Percentiles rank a stretch among this genome's conserved stretches.
phyloP scores from a whole-genome alignment of 2,888 invertebrate genomes.

The Orthosia gothica region DNA sequence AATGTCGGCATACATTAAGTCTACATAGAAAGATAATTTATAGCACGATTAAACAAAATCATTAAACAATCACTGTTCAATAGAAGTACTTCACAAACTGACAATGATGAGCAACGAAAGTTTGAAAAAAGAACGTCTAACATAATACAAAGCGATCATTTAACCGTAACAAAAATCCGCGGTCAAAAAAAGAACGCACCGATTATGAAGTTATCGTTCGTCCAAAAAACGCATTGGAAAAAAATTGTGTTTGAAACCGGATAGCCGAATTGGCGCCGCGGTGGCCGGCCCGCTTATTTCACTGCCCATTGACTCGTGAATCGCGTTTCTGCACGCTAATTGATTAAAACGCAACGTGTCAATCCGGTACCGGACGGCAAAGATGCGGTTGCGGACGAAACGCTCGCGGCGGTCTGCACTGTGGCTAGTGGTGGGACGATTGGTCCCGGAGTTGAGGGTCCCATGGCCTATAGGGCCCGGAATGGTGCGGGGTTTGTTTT shows the following conservation, averaged over 20 bases:
- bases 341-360: conserved; percentile 91
- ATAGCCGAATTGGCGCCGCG: conserved; percentile 84
- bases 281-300: conserved; percentile 88
- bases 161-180: conserved; percentile 64
- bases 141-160: conserved; percentile 68
- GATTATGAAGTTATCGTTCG: conserved; percentile 82
- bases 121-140: conserved; percentile 59
- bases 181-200: conserved; percentile 70
- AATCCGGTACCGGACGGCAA: conserved; percentile 79
- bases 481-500: neutral
- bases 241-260: conserved; percentile 83
- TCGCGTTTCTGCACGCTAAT: conserved; percentile 86
- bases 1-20: neutral
- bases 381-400: conserved; percentile 76
- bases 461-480: conserved; percentile 8
- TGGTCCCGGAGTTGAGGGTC: conserved; percentile 20
- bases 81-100: conserved; percentile 10
- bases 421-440: conserved; percentile 60
- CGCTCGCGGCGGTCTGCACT: conserved; percentile 71
- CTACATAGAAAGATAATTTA: neutral
- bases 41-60: neutral
- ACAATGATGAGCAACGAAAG: conserved; percentile 42
- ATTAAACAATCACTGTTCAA: neutral
- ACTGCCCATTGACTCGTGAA: conserved; percentile 88
- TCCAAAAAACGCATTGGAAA: conserved; percentile 70